Evolutionary conservation across 2,113 vertebrate species (phyloP), one percentile per base, ranked within the genome.

Genomic region (Gopherus flavomarginatus): DNA sequence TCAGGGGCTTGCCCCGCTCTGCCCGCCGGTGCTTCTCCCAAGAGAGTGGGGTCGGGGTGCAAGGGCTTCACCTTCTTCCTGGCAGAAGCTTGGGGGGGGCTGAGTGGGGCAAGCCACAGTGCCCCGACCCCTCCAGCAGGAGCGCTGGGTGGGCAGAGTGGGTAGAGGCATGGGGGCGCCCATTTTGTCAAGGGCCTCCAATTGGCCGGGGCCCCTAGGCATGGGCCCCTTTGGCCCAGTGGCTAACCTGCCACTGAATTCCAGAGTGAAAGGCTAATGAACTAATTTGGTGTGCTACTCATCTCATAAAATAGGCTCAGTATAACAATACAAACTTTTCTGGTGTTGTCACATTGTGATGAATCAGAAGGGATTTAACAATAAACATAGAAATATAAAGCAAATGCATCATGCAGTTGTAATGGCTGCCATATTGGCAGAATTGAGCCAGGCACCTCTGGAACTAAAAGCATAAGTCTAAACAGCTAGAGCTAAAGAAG

Each of bases 91-190:
- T 8, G 3, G 21, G 21, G 53, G 1, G 50, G 50, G 50, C 13
- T 1, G 50, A 50, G 50, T 50, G 50, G 50, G 50, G 4, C 50
- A 50, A 50, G 50, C 50, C 50, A 13, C 50, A 4, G 13, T 14
- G 50, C 50, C 50, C 13, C 4, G 4, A 50, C 50, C 50, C 13
- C 21, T 54, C 19, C 53, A 56, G 54, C 54, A 56, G 54, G 22
- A 21, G 3, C 4, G 7, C 26, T 4, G 4, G 4, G 26, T 5
- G 5, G 57, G 5, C 27, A 12, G 57, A 59, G 12, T 29, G 5
- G 27, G 57, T 14, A 13, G 57, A 12, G 12, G 27, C 1, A 31
- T 3, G 5, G 27, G 11, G 27, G 27, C 6, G 2, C 27, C 57
- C 27, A 31, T 59, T 59, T 59, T 59, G 27, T 29, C 11, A 27